Conservation (phyloP, 2,797 vertebrate species). For the Thamnophis elegans region DNA sequence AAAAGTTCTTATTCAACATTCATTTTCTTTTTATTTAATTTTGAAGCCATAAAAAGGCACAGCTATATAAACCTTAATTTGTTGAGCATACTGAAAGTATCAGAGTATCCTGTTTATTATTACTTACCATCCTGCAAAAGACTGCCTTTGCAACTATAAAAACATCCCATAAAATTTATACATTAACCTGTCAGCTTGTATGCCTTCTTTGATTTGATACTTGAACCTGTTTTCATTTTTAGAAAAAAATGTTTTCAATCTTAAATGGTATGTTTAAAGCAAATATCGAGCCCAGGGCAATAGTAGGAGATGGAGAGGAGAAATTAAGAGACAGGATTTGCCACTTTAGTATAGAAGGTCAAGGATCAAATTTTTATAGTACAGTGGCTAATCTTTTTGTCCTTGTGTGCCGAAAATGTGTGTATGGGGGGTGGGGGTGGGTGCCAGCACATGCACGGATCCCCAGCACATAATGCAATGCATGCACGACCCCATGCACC, state of each 20-base stretch:
- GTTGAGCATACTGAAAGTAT: slow-evolving; percentile 3
- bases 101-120: slow-evolving; percentile 16
- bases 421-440: too few species aligned
- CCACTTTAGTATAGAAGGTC: neutral
- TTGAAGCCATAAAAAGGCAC: slow-evolving; percentile 24
- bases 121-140: slow-evolving; percentile 20
- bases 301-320: neutral
- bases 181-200: slow-evolving; percentile 27
- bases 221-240: slow-evolving; percentile 31
- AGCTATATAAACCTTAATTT: slow-evolving; percentile 39
- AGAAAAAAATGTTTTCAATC: slow-evolving; percentile 21
- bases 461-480: too few species aligned
- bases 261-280: neutral
- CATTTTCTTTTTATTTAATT: neutral
- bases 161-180: slow-evolving; percentile 44
- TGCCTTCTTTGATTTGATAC: slow-evolving; percentile 27
- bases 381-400: too few species aligned
- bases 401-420: too few species aligned
- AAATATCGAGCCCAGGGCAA: neutral
- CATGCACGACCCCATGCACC: too few species aligned
- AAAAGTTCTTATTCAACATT: slow-evolving; percentile 10
- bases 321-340: neutral
- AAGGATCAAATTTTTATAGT: slow-evolving; percentile 2
- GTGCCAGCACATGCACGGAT: too few species aligned
- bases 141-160: slow-evolving; percentile 53